phyloP scores from a whole-genome alignment of 2,888 invertebrate genomes.

The Dolichopus griseipennis region DNA sequence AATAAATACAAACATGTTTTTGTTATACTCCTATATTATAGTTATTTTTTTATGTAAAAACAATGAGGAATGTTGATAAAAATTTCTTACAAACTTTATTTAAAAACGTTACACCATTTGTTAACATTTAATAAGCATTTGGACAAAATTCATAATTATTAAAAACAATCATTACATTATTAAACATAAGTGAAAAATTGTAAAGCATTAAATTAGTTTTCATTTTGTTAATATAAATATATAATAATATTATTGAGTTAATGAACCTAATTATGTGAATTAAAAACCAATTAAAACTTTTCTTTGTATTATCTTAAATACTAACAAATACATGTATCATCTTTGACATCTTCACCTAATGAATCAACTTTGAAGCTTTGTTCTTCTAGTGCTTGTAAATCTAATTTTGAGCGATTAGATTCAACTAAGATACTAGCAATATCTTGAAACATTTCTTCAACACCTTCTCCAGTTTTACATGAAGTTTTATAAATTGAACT shows the following conservation, averaged over 20 bases:
- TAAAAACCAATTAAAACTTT: background rate
- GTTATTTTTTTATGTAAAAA: background rate
- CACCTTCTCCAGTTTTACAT: slow-evolving; percentile 76
- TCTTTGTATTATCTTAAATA: slow-evolving; percentile 30
- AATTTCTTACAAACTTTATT: background rate
- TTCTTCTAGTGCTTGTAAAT: slow-evolving; percentile 67
- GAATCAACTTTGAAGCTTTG: slow-evolving; percentile 67
- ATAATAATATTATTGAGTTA: too few relatives aligned
- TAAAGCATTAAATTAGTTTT: background rate
- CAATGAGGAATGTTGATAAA: background rate
- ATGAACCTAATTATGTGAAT: background rate
- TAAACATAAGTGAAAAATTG: background rate
- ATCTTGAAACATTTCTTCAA: slow-evolving; percentile 85
- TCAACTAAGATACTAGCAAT: slow-evolving; percentile 74
- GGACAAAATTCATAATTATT: background rate
- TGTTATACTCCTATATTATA: background rate
- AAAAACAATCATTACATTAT: background rate
- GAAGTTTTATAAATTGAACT: slow-evolving; percentile 84
- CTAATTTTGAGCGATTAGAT: slow-evolving; percentile 72
- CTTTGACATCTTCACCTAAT: slow-evolving; percentile 45
- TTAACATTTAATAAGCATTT: background rate
- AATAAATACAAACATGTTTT: too few relatives aligned
- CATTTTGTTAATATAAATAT: background rate
- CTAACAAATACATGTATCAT: slow-evolving; percentile 40
- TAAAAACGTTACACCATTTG: background rate